These are phyloP conservation scores for Triplophysa tibetana DNA, from an alignment of 2,113 vertebrate species.

Conservation along the genomic window DNA sequence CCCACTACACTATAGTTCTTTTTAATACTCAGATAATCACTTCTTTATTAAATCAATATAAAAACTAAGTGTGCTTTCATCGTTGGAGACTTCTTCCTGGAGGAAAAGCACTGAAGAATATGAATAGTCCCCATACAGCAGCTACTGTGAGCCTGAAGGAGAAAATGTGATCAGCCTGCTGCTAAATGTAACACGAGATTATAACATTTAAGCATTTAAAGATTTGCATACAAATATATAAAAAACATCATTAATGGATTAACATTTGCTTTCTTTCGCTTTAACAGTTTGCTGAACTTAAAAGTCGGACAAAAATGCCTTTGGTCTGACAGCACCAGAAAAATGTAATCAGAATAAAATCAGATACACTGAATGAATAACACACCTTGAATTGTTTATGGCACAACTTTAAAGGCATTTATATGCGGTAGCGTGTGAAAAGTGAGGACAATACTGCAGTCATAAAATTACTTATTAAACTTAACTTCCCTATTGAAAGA, in stretches of 20 bases:
- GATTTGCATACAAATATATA: slow-evolving; percentile 11
- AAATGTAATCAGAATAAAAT: no score
- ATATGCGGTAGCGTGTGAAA: not conserved
- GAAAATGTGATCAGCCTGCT: slow-evolving; percentile 1
- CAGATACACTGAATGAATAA: not conserved
- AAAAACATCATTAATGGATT: not conserved
- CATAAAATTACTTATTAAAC: slow-evolving; percentile 28
- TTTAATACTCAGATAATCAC: not conserved
- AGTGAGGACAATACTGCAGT: not conserved
- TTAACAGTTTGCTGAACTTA: not conserved
- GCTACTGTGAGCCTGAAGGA: slow-evolving; percentile 3
- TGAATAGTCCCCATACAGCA: slow-evolving; percentile 10
- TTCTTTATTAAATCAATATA: not conserved
- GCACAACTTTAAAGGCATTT: not conserved
- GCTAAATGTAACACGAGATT: slow-evolving; percentile 6
- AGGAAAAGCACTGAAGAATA: not conserved
- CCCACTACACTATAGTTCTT: not conserved
- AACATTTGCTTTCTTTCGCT: not conserved
- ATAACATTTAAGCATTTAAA: not conserved
- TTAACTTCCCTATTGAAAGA: slow-evolving; percentile 23
- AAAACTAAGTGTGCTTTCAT: not conserved
- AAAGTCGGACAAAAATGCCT: no score
- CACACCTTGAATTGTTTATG: not conserved
- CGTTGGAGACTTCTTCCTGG: not conserved
- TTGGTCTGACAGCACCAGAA: no score